A percentile compares a stretch with the other conserved stretches of the same genome.
These are phyloP conservation scores for Chauna torquata DNA, from an alignment of 2,113 vertebrate species.

Conservation along the genomic window DNA sequence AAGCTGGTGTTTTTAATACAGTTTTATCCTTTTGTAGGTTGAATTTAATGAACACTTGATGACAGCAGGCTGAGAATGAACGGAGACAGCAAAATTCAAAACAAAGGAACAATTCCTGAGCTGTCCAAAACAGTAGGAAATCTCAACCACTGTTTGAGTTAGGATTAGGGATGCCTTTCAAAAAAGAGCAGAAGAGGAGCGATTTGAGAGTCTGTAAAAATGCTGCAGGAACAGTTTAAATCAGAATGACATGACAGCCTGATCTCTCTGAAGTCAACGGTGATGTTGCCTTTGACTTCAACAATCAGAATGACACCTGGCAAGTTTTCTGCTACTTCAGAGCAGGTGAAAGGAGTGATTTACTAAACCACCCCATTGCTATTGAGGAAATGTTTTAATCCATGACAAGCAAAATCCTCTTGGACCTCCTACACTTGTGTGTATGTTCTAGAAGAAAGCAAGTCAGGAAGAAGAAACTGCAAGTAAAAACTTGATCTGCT, in stretches of 20 bases:
- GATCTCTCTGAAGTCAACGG: background rate
- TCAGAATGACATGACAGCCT: background rate
- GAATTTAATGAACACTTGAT: background rate
- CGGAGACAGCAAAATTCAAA: background rate
- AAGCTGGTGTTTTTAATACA: background rate
- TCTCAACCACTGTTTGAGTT: background rate
- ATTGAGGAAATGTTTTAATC: background rate
- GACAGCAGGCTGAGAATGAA: constrained; percentile 11
- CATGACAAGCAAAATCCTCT: background rate
- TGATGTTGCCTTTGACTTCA: background rate
- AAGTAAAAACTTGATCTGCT: background rate
- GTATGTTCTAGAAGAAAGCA: background rate
- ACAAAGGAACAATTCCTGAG: background rate
- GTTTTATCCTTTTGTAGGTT: background rate
- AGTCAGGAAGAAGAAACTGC: background rate
- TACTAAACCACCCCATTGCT: background rate
- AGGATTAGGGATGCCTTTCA: background rate
- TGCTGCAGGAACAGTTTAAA: background rate
- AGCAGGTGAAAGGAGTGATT: background rate
- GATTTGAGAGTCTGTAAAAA: background rate
- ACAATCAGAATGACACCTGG: background rate
- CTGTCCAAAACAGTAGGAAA: background rate
- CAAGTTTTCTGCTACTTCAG: background rate
- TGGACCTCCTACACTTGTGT: background rate
- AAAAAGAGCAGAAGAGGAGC: background rate